Base-by-base conservation (phyloP, 2,888 invertebrate genomes). In the Leucania comma region DNA sequence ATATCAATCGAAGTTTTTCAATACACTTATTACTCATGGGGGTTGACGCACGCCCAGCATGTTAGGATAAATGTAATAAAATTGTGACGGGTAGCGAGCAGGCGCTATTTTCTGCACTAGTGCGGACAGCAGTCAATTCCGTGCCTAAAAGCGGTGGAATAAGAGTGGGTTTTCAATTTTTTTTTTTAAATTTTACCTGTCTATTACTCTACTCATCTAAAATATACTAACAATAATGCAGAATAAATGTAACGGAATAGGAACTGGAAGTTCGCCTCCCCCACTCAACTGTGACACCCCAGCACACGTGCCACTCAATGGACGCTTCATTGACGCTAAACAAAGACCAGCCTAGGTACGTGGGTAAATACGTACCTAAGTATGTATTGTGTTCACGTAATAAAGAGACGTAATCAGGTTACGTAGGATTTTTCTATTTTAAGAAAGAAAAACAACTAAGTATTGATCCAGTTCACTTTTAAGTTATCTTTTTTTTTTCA, bases 291-390 rank as follows among this genome's bases (percentile, higher is more conserved):
- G 76, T 77, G 72, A 60, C 63, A 77, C 66, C 62, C 72, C 26
- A 65, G 48, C 42, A 22, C 68, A 68, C 68, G 73, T 78, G 69
- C 48, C 24, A 35, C 12, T 59, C 42, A 46, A 64, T 69, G 26
- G 53, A 79, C 68, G 77, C 73, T 72, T 73, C 77, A 77, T 78
- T 72, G 64, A 32, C 64, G 29, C 1, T 72, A 68, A 72, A 77
- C 77, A 77, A 76, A 76, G 76, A 70, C 42, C 32, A 22, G 57
- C 22, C 61, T n/a, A 58, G 38, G 51, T 54, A 42, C 42, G 42
- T 42, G 42, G 17, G 42, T 42, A 38, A 38, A 38, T 38, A 38
- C 46, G 22, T 57, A 56, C 17, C 20, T 20, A 54, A 1, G 10
- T 56, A 24, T 17, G 57, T 57, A 74, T 53, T 74, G 48, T 57